These are phyloP conservation scores for Drosophila fungiperda DNA, from an alignment of 2,888 invertebrate genomes.

Conservation along the genomic window DNA sequence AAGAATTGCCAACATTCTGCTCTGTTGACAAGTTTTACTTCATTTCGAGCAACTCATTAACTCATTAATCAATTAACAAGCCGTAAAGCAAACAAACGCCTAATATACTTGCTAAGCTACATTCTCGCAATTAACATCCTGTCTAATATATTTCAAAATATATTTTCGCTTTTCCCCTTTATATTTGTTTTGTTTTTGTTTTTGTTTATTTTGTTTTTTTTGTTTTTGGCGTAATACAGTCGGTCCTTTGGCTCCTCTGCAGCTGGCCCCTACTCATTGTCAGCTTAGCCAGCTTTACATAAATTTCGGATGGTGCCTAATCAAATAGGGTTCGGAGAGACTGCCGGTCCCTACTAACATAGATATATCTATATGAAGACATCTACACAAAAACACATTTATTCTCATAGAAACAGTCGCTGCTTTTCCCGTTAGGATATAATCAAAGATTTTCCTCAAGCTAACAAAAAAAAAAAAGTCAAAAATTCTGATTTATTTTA, in stretches of 20 bases:
- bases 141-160: slow-evolving; percentile 53
- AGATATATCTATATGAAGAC: background rate
- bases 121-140: slow-evolving; percentile 47
- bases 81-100: slow-evolving; percentile 58
- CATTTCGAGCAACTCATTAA: slow-evolving; percentile 54
- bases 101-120: slow-evolving; percentile 49
- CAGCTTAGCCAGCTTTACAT: slow-evolving; percentile 66
- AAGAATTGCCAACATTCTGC: slow-evolving; percentile 54
- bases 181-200: background rate
- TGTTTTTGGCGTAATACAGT: slow-evolving; percentile 2
- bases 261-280: slow-evolving; percentile 12
- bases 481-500: background rate
- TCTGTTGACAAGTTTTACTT: slow-evolving; percentile 57
- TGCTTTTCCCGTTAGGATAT: slow-evolving; percentile 14
- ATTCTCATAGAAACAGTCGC: background rate
- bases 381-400: background rate
- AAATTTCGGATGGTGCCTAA: slow-evolving; percentile 66
- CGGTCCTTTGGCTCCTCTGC: slow-evolving; percentile 2
- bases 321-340: slow-evolving; percentile 64
- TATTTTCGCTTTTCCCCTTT: slow-evolving; percentile 4
- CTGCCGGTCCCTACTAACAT: background rate
- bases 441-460: slow-evolving; percentile 11
- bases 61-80: slow-evolving; percentile 77
- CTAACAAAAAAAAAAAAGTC: background rate
- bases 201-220: background rate